Evolutionary conservation across 2,113 vertebrate species (phyloP), one percentile per base, ranked within the genome.

Genomic region (Etheostoma spectabile): DNA sequence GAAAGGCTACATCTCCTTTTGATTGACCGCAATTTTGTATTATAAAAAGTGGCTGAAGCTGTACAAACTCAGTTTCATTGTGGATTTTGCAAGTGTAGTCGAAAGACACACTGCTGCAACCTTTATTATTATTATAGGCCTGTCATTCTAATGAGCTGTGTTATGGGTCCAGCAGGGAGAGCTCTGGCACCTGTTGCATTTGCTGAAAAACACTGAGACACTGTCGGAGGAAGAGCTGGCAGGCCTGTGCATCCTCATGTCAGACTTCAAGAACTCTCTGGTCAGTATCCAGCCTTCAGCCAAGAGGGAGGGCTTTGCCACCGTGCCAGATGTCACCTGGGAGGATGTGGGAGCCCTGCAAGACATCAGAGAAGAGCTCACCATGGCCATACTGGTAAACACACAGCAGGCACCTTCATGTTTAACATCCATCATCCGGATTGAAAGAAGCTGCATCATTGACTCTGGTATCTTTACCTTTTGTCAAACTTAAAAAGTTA

Each of bases 261-360:
- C 95, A 4, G 98, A 99, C 90, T 99, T 99, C 84, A 93, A 93
- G 90, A 87, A 88, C 8, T 96, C 98, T 0, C 91, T 99, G 63
- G 74, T 95, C 68, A 93, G 93, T 0, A 96, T 99, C 8, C 98
- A 99, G 46, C 98, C 98, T 2, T 99, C 98, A 8, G 98, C 98
- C 81, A 99, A 99, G 93, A 96, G 98, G 53, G 98, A 99, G 92
- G 98, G 98, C 84, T 99, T 99, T 69, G 97, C 97, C 88, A 99
- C 98, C 0, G 95, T 99, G 33, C 98, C 98, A 0, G 97, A 97
- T 51, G 98, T 99, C 83, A 98, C 96, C 0, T 99, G 98, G 98
- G 96, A 96, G 8, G 97, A 99, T 62, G 94, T 99, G 0, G 98
- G 98, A 30, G 98, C 98, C 16, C 94, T 99, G 90, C 96, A 97